Base-by-base conservation (phyloP, 2,888 invertebrate species). In the Gandaritis pyraliata region DNA sequence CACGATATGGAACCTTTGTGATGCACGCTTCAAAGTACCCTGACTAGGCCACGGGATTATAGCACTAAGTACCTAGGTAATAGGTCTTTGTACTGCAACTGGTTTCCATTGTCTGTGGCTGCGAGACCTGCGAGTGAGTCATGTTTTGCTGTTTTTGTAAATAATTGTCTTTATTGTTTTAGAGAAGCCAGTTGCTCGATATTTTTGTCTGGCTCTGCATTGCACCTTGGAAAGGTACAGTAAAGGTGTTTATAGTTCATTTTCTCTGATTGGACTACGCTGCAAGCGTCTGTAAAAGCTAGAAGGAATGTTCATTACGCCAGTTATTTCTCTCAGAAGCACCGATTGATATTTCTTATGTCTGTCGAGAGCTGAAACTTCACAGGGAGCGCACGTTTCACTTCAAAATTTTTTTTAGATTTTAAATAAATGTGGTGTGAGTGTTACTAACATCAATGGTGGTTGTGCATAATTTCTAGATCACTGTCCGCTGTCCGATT, bases 1-100 rank as follows among this genome's bases (percentile, higher is more conserved):
- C 90, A 90, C 91, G 90, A 87, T 61, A 61, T 57, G 55, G 53
- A 16, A 60, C 70, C 65, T 62, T 72, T 73, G 47, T 61, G 71
- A 70, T 73, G 72, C 76, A 74, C 74, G 75, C 63, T 50, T 49
- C 46, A 41, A 18, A 45, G 33, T 18, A 55, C 38, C 43, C 45
- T 56, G 58, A 50, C 48, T 69, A 75, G 73, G 73, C 76, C 74
- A 76, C 72, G 70, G 72, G 56, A 46, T 60, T 58, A 54, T 56
- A 47, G 50, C 45, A 47, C 45, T 43, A 50, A 43, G 38, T 15
- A 46, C 33, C 46, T 56, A 46, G 55, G 45, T 58, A 55, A 16
- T 18, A 13, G 48, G 23, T 15, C 18, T 53, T 12, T 41, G 38
- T 43, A 16, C 16, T 29, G 53, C 50, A 51, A 51, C 47, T 65